These are phyloP conservation scores for Heteromyza rotundicornis DNA, from an alignment of 2,888 invertebrate species.

Conservation along the genomic window DNA sequence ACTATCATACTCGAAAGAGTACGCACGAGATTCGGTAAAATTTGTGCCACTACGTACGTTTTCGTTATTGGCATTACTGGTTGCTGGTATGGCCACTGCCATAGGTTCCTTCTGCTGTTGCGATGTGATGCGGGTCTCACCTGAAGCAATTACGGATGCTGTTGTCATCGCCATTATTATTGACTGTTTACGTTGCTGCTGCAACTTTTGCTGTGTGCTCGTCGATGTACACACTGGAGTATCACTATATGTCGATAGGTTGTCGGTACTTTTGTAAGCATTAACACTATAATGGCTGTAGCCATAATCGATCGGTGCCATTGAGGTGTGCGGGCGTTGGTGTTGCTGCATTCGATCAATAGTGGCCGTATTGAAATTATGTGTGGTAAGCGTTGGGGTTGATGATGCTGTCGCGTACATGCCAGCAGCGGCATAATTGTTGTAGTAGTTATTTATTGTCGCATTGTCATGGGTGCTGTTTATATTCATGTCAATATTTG, in stretches of 20 bases:
- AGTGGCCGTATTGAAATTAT: too few relatives aligned
- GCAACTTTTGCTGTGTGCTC: slow-evolving; percentile 33
- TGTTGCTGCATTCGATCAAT: slow-evolving; percentile 33
- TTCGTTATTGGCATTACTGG: background rate
- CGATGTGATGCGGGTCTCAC: slow-evolving; percentile 51
- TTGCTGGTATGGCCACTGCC: slow-evolving; percentile 5
- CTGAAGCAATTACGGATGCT: slow-evolving; percentile 56
- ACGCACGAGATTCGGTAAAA: too few relatives aligned
- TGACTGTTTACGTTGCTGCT: slow-evolving; percentile 45
- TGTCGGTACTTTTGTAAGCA: slow-evolving; percentile 36
- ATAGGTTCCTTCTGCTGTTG: slow-evolving; percentile 9
- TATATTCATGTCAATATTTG: slow-evolving; percentile 24
- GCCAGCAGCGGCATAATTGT: slow-evolving; percentile 27
- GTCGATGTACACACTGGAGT: slow-evolving; percentile 36
- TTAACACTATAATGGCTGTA: slow-evolving; percentile 65
- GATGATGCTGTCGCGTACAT: slow-evolving; percentile 2
- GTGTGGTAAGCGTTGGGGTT: too few relatives aligned
- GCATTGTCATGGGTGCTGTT: slow-evolving; percentile 27
- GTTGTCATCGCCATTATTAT: slow-evolving; percentile 55
- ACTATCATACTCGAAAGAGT: background rate
- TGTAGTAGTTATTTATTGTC: slow-evolving; percentile 33
- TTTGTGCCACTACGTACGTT: background rate
- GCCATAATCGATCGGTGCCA: slow-evolving; percentile 61
- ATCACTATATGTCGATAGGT: slow-evolving; percentile 48
- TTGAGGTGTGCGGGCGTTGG: slow-evolving; percentile 51